A percentile compares a stretch with the other conserved stretches of the same genome.
Conservation (phyloP, 1,140 invertebrate genomes). For the Saccostrea echinata region DNA sequence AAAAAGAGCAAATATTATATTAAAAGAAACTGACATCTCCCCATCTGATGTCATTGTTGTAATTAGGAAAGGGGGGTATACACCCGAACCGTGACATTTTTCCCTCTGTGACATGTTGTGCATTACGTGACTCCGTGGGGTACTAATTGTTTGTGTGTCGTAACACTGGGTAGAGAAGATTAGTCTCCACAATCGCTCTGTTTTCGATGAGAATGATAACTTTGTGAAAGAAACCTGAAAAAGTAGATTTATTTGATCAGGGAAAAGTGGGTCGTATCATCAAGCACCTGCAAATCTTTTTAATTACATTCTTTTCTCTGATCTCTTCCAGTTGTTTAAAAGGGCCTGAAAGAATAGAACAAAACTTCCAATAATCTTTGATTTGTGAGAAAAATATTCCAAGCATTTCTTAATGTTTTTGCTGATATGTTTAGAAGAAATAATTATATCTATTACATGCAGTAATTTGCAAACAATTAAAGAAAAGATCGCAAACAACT, state of each 20-base stretch:
- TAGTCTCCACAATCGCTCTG: neutral
- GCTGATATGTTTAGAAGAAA: neutral
- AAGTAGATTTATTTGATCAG: conserved; percentile 21
- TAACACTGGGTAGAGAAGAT: neutral
- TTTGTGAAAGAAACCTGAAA: conserved; percentile 5
- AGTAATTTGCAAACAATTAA: neutral
- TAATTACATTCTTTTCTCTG: conserved; percentile 1
- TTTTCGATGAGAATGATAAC: conserved; percentile 26
- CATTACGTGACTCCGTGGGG: conserved; percentile 28
- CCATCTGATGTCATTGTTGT: conserved; percentile 1
- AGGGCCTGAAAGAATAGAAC: neutral
- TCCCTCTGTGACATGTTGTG: neutral
- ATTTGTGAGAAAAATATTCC: neutral
- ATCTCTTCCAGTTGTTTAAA: conserved; percentile 1
- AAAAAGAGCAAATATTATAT: conserved; percentile 34
- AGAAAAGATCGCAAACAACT: neutral
- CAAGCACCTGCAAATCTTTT: conserved; percentile 34
- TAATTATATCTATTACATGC: neutral
- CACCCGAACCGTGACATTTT: neutral
- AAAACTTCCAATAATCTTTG: neutral
- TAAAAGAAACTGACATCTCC: conserved; percentile 19
- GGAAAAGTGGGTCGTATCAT: conserved; percentile 5
- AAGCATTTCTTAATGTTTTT: neutral
- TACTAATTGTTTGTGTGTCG: conserved; percentile 26
- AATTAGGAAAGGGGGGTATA: neutral